phyloP scores from a whole-genome alignment of 2,888 invertebrate genomes.

The Drepanosiphum platanoidis region DNA sequence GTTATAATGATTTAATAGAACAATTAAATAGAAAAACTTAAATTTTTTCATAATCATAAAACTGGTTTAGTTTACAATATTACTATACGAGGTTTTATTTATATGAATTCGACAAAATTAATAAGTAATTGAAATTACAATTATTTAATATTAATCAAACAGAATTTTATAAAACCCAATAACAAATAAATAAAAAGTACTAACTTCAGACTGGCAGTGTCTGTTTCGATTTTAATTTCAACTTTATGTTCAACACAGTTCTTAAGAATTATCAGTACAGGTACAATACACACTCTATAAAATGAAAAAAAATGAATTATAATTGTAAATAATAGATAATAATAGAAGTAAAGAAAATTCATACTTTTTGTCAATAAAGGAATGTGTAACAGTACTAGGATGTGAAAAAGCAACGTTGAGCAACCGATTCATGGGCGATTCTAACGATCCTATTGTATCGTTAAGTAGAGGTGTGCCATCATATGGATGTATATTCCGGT shows the following conservation, averaged over 20 bases:
- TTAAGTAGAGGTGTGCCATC: constrained; percentile 49
- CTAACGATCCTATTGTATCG: constrained; percentile 43
- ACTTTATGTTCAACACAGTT: constrained; percentile 74
- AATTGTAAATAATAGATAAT: not conserved
- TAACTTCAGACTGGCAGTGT: constrained; percentile 72
- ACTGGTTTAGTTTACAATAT: not conserved
- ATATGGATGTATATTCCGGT: constrained; percentile 60
- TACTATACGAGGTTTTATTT: not conserved
- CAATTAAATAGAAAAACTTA: too few relatives aligned
- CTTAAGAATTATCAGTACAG: constrained; percentile 75
- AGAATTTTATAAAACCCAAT: not conserved
- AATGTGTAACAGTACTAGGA: constrained; percentile 51
- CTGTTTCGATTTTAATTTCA: constrained; percentile 73
- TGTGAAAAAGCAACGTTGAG: constrained; percentile 55
- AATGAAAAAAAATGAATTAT: constrained; percentile 29
- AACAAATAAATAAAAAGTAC: not conserved
- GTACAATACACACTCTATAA: constrained; percentile 73
- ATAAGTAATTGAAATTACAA: not conserved
- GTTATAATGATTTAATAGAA: too few relatives aligned
- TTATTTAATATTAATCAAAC: not conserved
- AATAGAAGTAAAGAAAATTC: not conserved
- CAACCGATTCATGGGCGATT: constrained; percentile 59
- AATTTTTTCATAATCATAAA: not conserved
- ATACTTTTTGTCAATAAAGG: constrained; percentile 57
- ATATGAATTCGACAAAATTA: not conserved